A percentile compares a stretch with the other conserved stretches of the same genome.
These are phyloP conservation scores for Amiota mariae DNA, from an alignment of 2,888 invertebrate species.

Conservation along the genomic window DNA sequence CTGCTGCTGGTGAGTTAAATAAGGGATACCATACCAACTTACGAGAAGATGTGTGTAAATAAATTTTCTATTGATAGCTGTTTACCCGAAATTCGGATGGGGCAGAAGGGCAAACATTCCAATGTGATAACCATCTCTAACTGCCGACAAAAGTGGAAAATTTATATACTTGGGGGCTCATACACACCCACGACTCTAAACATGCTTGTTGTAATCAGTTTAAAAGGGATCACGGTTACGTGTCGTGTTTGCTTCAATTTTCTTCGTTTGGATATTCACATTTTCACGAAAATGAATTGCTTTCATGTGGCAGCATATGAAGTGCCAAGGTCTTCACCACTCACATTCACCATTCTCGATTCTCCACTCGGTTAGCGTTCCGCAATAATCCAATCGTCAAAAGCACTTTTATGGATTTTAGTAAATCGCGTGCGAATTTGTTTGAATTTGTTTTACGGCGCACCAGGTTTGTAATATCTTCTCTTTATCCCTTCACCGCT, in stretches of 20 bases:
- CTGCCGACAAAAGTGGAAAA: neutral
- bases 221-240: neutral
- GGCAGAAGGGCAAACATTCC: neutral
- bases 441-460: conserved; percentile 50
- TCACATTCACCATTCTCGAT: neutral
- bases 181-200: neutral
- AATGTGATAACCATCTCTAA: neutral
- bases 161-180: neutral
- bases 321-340: neutral
- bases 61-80: conserved; percentile 28
- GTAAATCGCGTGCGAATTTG: conserved; percentile 63
- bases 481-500: no score
- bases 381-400: conserved; percentile 59
- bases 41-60: conserved; percentile 7
- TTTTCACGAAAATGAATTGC: conserved; percentile 15
- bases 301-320: neutral
- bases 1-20: neutral
- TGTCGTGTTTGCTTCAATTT: neutral
- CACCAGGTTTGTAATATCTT: no score
- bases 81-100: neutral
- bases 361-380: conserved; percentile 39
- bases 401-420: conserved; percentile 60
- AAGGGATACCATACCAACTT: conserved; percentile 10
- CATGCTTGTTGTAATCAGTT: conserved; percentile 12
- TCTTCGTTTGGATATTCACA: neutral